phyloP scores from a whole-genome alignment of 2,113 vertebrate species.

The Notiomystis cincta region DNA sequence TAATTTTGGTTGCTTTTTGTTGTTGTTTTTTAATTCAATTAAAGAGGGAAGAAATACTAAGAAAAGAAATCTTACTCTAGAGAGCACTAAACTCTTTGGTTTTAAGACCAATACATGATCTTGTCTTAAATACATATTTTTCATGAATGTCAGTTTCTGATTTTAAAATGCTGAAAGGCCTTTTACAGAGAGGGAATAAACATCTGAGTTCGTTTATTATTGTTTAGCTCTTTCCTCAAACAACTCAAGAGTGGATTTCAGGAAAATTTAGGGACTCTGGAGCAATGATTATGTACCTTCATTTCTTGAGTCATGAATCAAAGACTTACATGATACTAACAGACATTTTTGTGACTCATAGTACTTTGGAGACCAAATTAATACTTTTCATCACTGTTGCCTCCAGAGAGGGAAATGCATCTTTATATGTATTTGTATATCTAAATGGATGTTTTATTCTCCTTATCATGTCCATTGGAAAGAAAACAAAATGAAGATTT shows the following conservation, averaged over 20 bases:
- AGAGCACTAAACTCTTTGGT: conserved; percentile 22
- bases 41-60: conserved; percentile 40
- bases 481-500: background rate
- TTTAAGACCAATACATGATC: background rate
- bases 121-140: conserved; percentile 16
- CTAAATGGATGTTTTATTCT: background rate
- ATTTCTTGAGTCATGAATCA: background rate
- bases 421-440: background rate
- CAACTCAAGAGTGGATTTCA: background rate
- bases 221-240: background rate
- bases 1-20: conserved; percentile 17
- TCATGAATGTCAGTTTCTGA: background rate
- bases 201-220: background rate
- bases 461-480: background rate
- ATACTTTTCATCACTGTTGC: background rate
- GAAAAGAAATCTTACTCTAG: conserved; percentile 34
- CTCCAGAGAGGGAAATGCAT: background rate
- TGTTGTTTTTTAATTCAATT: conserved; percentile 46
- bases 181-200: background rate
- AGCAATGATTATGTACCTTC: background rate
- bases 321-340: background rate
- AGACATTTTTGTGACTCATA: background rate
- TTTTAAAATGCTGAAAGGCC: background rate
- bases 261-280: background rate
- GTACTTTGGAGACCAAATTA: background rate